These are phyloP conservation scores for Hyphantria cunea DNA, from an alignment of 1,140 invertebrate species.

Conservation along the genomic window DNA sequence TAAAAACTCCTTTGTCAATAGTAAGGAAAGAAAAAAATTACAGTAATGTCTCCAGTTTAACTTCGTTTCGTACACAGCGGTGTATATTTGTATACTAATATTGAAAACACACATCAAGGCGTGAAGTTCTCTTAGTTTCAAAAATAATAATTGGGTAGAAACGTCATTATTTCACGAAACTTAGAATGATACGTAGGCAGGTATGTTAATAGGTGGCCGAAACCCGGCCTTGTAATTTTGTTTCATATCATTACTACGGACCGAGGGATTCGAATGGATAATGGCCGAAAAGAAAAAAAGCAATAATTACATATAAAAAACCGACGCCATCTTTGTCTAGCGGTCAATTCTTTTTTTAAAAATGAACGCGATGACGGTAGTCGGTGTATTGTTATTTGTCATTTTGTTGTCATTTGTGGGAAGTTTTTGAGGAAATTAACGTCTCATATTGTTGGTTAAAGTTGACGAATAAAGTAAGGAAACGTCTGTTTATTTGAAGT, in stretches of 20 bases:
- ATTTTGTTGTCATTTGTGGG: slow-evolving; percentile 5
- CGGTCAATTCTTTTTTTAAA: slow-evolving; percentile 22
- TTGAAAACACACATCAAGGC: background rate
- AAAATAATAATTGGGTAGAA: slow-evolving; percentile 19
- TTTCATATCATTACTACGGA: slow-evolving; percentile 68
- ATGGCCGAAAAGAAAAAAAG: slow-evolving; percentile 61
- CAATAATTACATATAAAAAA: slow-evolving; percentile 59
- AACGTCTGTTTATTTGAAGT: background rate
- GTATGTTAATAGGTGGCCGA: slow-evolving; percentile 67
- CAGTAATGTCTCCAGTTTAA: no score
- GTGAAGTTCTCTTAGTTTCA: background rate
- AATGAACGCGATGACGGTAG: slow-evolving; percentile 26
- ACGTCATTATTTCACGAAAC: slow-evolving; percentile 37
- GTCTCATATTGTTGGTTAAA: background rate
- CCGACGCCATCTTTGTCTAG: slow-evolving; percentile 39
- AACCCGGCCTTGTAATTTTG: slow-evolving; percentile 70
- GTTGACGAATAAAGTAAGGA: background rate
- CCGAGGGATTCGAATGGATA: slow-evolving; percentile 54
- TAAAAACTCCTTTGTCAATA: no score
- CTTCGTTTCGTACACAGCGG: no score
- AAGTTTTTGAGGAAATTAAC: background rate
- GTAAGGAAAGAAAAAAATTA: no score
- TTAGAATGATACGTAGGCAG: slow-evolving; percentile 43
- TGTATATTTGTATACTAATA: no score
- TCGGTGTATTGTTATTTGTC: slow-evolving; percentile 25